Evolutionary conservation across 2,888 invertebrate genomes (phyloP), one percentile per base, ranked within the genome.

Genomic region (Acholoe squamosa): DNA sequence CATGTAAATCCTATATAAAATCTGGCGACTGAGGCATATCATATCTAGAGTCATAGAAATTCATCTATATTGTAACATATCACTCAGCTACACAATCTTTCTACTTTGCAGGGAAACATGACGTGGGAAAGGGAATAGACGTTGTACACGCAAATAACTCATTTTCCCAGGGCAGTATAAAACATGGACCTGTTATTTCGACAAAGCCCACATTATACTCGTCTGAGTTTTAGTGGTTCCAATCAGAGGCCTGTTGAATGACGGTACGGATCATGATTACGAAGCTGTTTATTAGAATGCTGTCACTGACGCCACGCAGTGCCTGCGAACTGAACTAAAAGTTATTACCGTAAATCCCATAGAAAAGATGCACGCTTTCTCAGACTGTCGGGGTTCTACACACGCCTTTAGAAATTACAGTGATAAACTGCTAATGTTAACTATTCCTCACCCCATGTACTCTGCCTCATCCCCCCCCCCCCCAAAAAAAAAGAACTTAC

Each of bases 121-220:
- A 61, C 61, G n/a, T 19, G 22, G n/a, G 71, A 1, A 16, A 25
- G 3, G 28, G 25, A 5, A 3, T 71, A 71, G 71, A 28, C 31
- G 7, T 25, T 25, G 5, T 28, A 28, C 71, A 71, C 71, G 71
- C 71, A 71, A 25, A n/a, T 3, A 71, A 71, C 25, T 25, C 71
- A 71, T 71, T 71, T 25, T 28, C 71, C 71, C 71, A 71, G 71
- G 71, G n/a, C 71, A 22, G 71, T 28, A 16, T 28, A 25, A 71
- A 71, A 28, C 14, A 71, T 25, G 28, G 71, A 28, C 71, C 71
- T 71, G 71, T 71, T 71, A 71, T 71, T 71, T 28, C 71, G 71
- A 14, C 71, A 71, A 71, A 71, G n/a, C 71, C 71, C 71, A 28
- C 71, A 71, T 71, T 71, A 71, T 71, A 71, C 71, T 25, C 14